These are phyloP conservation scores for Epirrhoe alternata DNA, from an alignment of 2,888 invertebrate species.

Conservation along the genomic window DNA sequence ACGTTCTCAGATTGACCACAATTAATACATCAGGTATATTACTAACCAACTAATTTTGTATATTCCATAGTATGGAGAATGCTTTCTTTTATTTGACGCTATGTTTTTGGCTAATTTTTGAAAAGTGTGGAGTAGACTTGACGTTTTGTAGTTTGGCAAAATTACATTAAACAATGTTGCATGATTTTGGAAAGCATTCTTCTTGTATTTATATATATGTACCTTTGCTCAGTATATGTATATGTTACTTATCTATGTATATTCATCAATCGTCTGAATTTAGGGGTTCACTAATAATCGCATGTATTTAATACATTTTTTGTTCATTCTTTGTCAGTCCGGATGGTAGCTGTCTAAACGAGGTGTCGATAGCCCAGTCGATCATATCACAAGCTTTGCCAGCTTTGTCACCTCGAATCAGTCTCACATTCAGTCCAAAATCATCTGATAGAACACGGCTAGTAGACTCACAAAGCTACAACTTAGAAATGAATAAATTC, in stretches of 20 bases:
- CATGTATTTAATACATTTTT: conserved; percentile 56
- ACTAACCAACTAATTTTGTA: conserved; percentile 58
- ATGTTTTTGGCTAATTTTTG: conserved; percentile 56
- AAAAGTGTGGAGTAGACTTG: conserved; percentile 45
- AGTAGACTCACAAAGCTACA: conserved; percentile 63
- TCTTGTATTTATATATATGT: conserved; percentile 54
- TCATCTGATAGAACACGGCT: conserved; percentile 78
- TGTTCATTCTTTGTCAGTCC: conserved; percentile 68
- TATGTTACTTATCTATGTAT: conserved; percentile 40
- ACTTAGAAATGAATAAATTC: conserved; percentile 72
- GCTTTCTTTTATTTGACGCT: conserved; percentile 75
- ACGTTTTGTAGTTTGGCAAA: conserved; percentile 51
- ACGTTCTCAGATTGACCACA: conserved; percentile 84
- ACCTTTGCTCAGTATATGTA: conserved; percentile 40
- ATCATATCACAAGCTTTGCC: conserved; percentile 84
- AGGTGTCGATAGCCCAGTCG: conserved; percentile 83
- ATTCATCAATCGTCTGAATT: conserved; percentile 11
- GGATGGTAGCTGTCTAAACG: conserved; percentile 83
- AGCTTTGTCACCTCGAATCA: conserved; percentile 77
- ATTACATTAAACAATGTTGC: conserved; percentile 54
- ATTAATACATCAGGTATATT: conserved; percentile 82
- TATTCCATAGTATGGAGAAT: conserved; percentile 72
- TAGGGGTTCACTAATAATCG: conserved; percentile 42
- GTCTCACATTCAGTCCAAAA: conserved; percentile 76
- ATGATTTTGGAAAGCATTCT: conserved; percentile 78